Percentiles rank a stretch among this genome's conserved stretches.
phyloP scores from a whole-genome alignment of 2,797 vertebrate species.

The Sebastes minor region DNA sequence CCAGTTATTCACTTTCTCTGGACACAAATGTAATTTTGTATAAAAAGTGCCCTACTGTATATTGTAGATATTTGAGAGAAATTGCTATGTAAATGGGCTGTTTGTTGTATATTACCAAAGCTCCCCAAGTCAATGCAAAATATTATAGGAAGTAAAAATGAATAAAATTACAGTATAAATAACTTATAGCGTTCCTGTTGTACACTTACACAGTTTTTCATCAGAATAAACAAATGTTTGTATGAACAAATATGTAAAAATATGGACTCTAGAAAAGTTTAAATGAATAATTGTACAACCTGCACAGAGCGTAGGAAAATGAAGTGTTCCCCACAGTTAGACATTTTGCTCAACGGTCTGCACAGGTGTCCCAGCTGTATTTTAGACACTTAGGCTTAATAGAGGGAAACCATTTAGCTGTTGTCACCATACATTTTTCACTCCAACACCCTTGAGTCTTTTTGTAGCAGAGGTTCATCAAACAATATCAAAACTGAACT shows the following conservation, averaged over 20 bases:
- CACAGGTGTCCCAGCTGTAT: slow-evolving; percentile 28
- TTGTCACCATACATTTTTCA: slow-evolving; percentile 22
- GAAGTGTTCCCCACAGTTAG: not conserved
- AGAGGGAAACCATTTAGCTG: slow-evolving; percentile 11
- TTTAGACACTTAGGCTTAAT: slow-evolving; percentile 34
- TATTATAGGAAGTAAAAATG: not conserved
- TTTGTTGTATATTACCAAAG: not conserved
- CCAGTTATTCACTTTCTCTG: not conserved
- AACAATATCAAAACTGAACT: not conserved
- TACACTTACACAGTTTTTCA: not conserved
- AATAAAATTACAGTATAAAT: not conserved
- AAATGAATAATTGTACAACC: not conserved
- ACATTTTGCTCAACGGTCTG: slow-evolving; percentile 7
- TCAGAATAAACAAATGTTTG: not conserved
- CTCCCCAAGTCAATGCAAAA: not conserved
- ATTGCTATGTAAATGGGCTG: not conserved
- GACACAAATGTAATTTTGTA: not conserved
- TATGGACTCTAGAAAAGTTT: not conserved
- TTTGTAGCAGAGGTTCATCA: not conserved
- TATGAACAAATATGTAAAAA: not conserved
- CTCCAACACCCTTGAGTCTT: not conserved
- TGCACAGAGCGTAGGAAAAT: not conserved
- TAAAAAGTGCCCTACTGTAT: not conserved
- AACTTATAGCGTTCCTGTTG: not conserved
- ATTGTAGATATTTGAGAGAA: not conserved